A percentile compares a stretch with the other conserved stretches of the same genome.
Evolutionary conservation across 1,140 invertebrate species (phyloP).

Genomic region (Drosophila pallidifrons): DNA sequence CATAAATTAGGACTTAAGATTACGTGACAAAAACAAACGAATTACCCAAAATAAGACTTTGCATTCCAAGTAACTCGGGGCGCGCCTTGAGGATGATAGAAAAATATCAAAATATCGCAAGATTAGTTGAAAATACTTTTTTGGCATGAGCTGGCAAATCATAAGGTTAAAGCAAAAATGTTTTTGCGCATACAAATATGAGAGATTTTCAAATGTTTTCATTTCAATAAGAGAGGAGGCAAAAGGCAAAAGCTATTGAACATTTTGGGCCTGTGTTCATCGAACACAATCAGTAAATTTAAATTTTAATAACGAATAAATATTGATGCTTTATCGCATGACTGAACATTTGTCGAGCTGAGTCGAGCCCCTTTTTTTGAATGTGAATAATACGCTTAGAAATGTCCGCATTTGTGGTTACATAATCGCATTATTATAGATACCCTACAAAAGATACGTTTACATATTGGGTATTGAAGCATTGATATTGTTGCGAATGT

Average conservation of each 20-base stretch:
- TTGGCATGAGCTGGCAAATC: too few species aligned
- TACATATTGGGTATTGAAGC: too few species aligned
- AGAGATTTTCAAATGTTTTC: not conserved
- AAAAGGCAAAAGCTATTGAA: too few species aligned
- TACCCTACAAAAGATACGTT: not conserved
- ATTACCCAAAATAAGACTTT: too few species aligned
- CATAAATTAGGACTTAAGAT: too few species aligned
- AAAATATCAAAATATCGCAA: too few species aligned
- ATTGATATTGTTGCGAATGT: too few species aligned
- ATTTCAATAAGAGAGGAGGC: not conserved
- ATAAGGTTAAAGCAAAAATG: too few species aligned
- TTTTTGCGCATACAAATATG: not conserved
- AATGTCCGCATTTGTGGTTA: not conserved
- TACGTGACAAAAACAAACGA: too few species aligned
- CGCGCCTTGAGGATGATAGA: too few species aligned
- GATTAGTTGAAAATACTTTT: too few species aligned
- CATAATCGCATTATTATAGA: not conserved
- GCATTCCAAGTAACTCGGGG: too few species aligned
- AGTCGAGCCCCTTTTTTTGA: not conserved
- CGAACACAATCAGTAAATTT: slow-evolving; percentile 2
- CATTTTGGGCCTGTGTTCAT: slow-evolving; percentile 1
- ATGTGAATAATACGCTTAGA: not conserved
- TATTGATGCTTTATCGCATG: slow-evolving; percentile 7
- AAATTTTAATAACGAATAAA: slow-evolving; percentile 12
- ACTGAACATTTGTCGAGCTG: not conserved